Evolutionary conservation across 2,888 invertebrate genomes (phyloP), one percentile per base, ranked within the genome.

Genomic region (Salticus scenicus): DNA sequence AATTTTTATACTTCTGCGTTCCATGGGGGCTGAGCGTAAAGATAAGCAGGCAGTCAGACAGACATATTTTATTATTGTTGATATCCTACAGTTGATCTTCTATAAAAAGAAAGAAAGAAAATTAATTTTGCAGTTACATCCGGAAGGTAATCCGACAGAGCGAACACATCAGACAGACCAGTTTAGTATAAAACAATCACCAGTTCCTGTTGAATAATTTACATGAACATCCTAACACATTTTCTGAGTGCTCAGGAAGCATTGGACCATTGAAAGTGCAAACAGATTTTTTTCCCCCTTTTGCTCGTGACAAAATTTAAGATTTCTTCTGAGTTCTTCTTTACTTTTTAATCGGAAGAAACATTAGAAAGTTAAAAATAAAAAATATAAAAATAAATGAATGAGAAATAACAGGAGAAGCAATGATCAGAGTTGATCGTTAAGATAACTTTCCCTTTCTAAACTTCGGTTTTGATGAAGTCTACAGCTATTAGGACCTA

Each of bases 321-420:
- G 57, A 57, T 57, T 47, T 12, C 42, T 47, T 47, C 17, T 17
- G 17, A 7, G 24, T 5, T 24, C 57, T 24, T 24, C 24, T 57
- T 57, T 24, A 57, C 57, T 57, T 57, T n/a, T 57, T 57, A 57
- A 57, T 57, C 57, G 42, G 42, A 47, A 47, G 42, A 47, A 37
- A 37, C 37, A 37, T 4, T 37, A 7, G 4, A 37, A 37, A 10
- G 42, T 17, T 47, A 47, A 47, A 47, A 14, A 47, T 12, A 17
- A 2, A 47, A 47, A 17, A 47, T n/a, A n/a, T n/a, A n/a, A n/a
- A n/a, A n/a, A n/a, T n/a, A n/a, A n/a, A n/a, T n/a, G n/a, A n/a
- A 8, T 5, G 17, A 47, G 47, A 7, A 17, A 47, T 17, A 47
- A n/a, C n/a, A n/a, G n/a, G n/a, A 57, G 24, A 57, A 57, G 24